A percentile compares a stretch with the other conserved stretches of the same genome.
These are phyloP conservation scores for Leucopsar rothschildi DNA, from an alignment of 2,113 vertebrate species.

Conservation along the genomic window DNA sequence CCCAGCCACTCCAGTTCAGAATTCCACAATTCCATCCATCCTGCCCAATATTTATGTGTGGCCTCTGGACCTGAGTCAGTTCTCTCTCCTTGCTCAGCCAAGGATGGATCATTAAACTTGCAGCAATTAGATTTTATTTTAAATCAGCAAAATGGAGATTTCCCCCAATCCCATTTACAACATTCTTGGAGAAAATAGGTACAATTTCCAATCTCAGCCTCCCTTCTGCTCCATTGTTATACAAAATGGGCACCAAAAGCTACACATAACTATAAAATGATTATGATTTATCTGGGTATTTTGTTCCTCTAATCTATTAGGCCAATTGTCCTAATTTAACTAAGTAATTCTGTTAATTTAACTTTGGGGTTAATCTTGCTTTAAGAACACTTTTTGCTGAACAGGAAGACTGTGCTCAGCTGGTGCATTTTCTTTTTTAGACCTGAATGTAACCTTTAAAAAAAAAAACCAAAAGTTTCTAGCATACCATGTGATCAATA, in stretches of 20 bases:
- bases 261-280: slow-evolving; percentile 30
- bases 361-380: slow-evolving; percentile 54
- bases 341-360: slow-evolving; percentile 47
- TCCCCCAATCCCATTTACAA: slow-evolving; percentile 16
- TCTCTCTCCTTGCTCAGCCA: neutral
- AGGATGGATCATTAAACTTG: neutral
- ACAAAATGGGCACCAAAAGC: slow-evolving; percentile 30
- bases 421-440: slow-evolving; percentile 31
- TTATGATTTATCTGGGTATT: slow-evolving; percentile 6
- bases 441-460: slow-evolving; percentile 44
- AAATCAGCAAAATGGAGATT: slow-evolving; percentile 27
- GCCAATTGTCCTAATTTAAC: slow-evolving; percentile 39
- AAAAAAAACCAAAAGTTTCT: slow-evolving; percentile 55
- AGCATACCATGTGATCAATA: slow-evolving; percentile 71
- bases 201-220: neutral
- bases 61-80: neutral
- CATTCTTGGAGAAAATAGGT: neutral
- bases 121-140: slow-evolving; percentile 20
- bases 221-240: slow-evolving; percentile 1
- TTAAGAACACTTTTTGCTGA: slow-evolving; percentile 34
- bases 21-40: neutral
- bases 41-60: neutral
- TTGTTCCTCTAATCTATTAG: slow-evolving; percentile 35
- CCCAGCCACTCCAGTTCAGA: neutral
- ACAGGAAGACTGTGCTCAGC: neutral